phyloP scores from a whole-genome alignment of 2,888 invertebrate species.

The Nephrotoma appendiculata region DNA sequence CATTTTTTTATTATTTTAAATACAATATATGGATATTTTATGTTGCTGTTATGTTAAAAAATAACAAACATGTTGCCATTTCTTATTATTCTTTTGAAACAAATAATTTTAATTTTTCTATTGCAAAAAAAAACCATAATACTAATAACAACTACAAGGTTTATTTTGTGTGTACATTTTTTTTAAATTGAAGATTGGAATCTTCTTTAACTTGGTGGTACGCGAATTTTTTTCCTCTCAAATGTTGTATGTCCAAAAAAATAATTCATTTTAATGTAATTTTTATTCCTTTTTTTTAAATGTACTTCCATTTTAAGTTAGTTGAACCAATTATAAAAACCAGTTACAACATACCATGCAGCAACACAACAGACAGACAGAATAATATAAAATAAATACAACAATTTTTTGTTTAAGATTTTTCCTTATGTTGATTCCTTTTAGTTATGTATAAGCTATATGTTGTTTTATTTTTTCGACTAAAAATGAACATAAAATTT shows the following conservation, averaged over 20 bases:
- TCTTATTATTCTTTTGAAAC: neutral
- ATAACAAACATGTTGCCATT: neutral
- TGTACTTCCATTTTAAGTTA: slow-evolving; percentile 6
- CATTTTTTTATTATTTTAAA: neutral
- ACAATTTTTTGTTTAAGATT: neutral
- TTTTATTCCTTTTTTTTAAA: neutral
- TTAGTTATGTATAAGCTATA: neutral
- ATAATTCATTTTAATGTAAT: neutral
- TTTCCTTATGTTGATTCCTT: neutral
- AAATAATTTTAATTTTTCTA: neutral
- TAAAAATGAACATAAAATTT: neutral
- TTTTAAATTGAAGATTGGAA: neutral
- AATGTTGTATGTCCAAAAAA: neutral
- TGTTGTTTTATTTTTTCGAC: neutral
- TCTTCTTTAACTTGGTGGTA: neutral
- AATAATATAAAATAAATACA: neutral
- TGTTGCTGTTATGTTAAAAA: neutral
- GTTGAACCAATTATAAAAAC: slow-evolving; percentile 9
- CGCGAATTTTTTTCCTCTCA: neutral
- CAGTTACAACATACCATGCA: slow-evolving; percentile 1
- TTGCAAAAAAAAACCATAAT: neutral
- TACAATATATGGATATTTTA: neutral
- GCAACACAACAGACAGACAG: neutral
- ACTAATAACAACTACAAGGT: neutral
- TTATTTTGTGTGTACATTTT: neutral